Conservation (phyloP, 2,888 invertebrate genomes). For the Andrena praecox region DNA sequence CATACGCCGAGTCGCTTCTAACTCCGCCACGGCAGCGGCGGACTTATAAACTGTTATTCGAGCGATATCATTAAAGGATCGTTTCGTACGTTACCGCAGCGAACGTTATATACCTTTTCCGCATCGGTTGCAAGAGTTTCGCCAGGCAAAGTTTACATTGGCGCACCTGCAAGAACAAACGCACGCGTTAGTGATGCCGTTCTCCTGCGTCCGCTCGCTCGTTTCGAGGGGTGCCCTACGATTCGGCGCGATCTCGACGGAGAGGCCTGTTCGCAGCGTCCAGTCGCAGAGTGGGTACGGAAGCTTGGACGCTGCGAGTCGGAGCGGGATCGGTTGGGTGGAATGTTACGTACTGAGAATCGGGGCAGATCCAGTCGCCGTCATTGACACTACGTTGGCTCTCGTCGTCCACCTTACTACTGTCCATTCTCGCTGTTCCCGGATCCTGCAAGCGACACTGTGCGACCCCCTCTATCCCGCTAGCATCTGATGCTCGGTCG, state of each 20-base stretch:
- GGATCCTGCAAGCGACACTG: conserved; percentile 14
- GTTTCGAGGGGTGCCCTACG: too few species aligned
- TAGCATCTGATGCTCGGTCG: conserved; percentile 26
- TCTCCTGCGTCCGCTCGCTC: too few species aligned
- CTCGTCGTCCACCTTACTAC: conserved; percentile 81
- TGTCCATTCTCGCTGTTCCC: conserved; percentile 77
- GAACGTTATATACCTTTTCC: conserved; percentile 87
- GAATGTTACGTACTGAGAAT: conserved; percentile 80
- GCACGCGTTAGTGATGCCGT: not conserved
- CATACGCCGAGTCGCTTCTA: not conserved
- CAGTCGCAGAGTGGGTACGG: too few species aligned
- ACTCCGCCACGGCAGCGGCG: not conserved
- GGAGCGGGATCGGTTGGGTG: not conserved
- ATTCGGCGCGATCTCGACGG: too few species aligned
- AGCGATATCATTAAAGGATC: conserved; percentile 24
- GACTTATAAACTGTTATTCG: not conserved
- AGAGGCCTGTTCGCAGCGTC: too few species aligned
- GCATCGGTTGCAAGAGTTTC: conserved; percentile 96
- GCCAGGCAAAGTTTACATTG: conserved; percentile 97
- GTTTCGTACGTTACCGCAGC: conserved; percentile 40
- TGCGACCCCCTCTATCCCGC: conserved; percentile 9
- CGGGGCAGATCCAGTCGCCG: conserved; percentile 83
- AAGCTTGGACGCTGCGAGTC: too few species aligned
- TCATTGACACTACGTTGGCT: conserved; percentile 80
- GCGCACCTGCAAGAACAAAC: conserved; percentile 88